Evolutionary conservation across 2,797 vertebrate genomes (phyloP), one percentile per base, ranked within the genome.

Genomic region (Psittacula derbiana): DNA sequence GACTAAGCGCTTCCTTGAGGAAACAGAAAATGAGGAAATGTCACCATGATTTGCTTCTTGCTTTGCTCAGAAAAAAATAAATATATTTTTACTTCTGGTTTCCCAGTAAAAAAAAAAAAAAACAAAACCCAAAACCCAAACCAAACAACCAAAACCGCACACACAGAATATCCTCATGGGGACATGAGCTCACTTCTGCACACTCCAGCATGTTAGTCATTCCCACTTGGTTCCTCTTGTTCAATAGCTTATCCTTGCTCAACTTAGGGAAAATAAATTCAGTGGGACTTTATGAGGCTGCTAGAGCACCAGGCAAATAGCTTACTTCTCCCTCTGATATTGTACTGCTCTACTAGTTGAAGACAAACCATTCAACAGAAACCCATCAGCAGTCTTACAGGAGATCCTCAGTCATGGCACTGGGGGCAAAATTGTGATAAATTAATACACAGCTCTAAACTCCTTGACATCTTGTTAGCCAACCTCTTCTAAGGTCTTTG

Each of bases 1-100:
- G 92, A 95, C 57, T 87, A 88, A 93, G 17, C 18, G 4, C 46
- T 80, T 96, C 75, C 80, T 97, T 88, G 69, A 88, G 84, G 89
- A 95, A 91, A 78, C 24, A 33, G 20, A 72, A 94, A 93, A 95
- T 49, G 72, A 85, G 80, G 93, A 94, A 92, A 61, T 75, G 28
- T 33, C 53, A 31, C 71, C 53, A 62, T 20, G 12, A 47, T 75
- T 89, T 65, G 4, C 7, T 91, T 61, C 69, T 92, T 78, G 57
- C 30, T 85, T 91, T 88, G 23, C 85, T 86, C 24, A 81, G 69
- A 14, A 79, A 82, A 84, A 38, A 47, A 55, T 21, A 73, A 69
- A 93, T 33, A 25, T 18, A 24, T 65, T 55, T 91, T 94, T 86
- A 82, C 33, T 89, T 90, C 75, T 78, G 25, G 27, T 80, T 96